phyloP scores from a whole-genome alignment of 2,888 invertebrate genomes.

The Tipula unca region DNA sequence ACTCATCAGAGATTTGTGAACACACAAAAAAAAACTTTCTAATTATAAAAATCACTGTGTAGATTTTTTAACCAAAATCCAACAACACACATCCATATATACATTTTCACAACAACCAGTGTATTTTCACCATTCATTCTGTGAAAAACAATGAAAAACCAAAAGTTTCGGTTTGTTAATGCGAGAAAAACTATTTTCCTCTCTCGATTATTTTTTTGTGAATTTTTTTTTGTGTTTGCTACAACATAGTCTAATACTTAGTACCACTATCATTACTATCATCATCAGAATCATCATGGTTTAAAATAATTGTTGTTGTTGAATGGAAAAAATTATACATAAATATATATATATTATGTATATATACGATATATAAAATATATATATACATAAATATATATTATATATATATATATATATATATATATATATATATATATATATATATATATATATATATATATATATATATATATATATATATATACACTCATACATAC shows the following conservation, averaged over 20 bases:
- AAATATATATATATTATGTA: too few species aligned
- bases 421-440: background rate
- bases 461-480: too few species aligned
- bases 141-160: conserved; percentile 8
- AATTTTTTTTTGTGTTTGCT: background rate
- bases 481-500: background rate
- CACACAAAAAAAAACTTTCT: background rate
- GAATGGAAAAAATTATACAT: background rate
- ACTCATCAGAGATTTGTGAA: conserved; percentile 9
- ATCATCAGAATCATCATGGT: background rate
- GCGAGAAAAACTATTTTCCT: conserved; percentile 8
- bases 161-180: conserved; percentile 2
- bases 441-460: too few species aligned
- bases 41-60: conserved; percentile 14
- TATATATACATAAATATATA: too few species aligned
- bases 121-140: conserved; percentile 8
- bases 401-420: background rate
- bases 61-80: background rate
- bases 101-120: background rate
- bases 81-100: background rate
- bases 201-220: background rate
- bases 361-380: too few species aligned
- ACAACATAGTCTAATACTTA: background rate
- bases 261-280: conserved; percentile 8
- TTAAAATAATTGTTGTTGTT: background rate